Evolutionary conservation across 2,113 vertebrate species (phyloP).

Genomic region (Heptranchias perlo): DNA sequence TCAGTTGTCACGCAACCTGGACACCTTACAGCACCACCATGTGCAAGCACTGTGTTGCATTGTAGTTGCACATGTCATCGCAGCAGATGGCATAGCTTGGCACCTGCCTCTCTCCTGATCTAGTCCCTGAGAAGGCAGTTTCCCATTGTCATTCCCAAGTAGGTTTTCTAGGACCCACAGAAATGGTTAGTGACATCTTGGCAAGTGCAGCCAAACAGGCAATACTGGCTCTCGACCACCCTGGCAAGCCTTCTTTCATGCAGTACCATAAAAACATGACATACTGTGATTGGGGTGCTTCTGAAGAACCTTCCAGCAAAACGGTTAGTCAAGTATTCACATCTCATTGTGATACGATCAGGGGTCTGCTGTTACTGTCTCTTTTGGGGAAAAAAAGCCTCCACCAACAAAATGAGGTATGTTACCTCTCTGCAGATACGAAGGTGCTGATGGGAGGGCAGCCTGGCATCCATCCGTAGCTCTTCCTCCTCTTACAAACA

Average conservation of each 20-base stretch:
- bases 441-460: neutral
- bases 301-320: neutral
- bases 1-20: neutral
- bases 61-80: neutral
- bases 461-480: neutral
- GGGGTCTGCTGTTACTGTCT: neutral
- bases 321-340: neutral
- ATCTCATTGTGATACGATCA: neutral
- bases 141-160: too few species aligned
- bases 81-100: neutral
- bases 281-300: too few species aligned
- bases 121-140: neutral
- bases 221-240: too few species aligned
- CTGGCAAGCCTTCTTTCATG: neutral
- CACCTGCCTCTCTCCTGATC: neutral
- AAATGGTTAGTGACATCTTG: too few species aligned
- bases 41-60: neutral
- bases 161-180: too few species aligned
- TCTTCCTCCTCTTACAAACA: neutral
- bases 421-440: too few species aligned
- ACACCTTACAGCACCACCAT: neutral
- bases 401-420: neutral
- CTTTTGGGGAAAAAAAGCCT: neutral
- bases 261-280: neutral
- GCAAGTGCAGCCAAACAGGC: too few species aligned